Evolutionary conservation across 2,888 invertebrate species (phyloP), one percentile per base, ranked within the genome.

Genomic region (Lordiphosa andalusiaca): DNA sequence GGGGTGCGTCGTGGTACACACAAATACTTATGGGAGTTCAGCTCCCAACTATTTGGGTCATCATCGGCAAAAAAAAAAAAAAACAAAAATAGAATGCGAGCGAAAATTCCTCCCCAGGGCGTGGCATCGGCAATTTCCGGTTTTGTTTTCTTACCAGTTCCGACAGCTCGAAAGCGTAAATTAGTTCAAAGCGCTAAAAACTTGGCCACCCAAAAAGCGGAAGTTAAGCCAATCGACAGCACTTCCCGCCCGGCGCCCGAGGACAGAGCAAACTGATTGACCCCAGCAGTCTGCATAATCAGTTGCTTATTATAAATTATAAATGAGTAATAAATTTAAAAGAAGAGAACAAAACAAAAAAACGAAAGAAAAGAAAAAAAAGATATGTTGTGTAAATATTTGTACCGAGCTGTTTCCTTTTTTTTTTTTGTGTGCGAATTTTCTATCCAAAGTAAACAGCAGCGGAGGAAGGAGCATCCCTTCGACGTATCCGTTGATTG

Each of bases 121-220:
- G 55, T 46, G 47, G 67, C 70, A 84, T 54, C 53, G 61, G 80
- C 84, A 80, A 84, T 80, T 84, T 80, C 80, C 80, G 80, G 80
- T 77, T 63, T 84, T 84, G 74, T 84, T 84, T 84, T 82, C 84
- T 69, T 33, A 65, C 71, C 58, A 69, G 71, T 82, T 84, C 84
- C 78, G 85, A 82, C 84, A 68, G 66, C 68, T 44, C 64, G 56
- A 55, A 64, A 65, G 72, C 69, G 78, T 78, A 80, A 80, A 80
- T 80, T 80, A 77, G 80, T 80, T 84, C 70, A 78, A 82, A 78
- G 83, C 84, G 67, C 64, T 63, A 69, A 57, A 67, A 80, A 62
- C 57, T 62, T 69, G 48, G 63, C 41, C 37, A 49, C 30, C 53
- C 44, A 37, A 30, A 57, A 37, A 57, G 33, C 68, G 68, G 62